Base-by-base conservation (phyloP, 2,888 invertebrate species). In the Lagria hirta region DNA sequence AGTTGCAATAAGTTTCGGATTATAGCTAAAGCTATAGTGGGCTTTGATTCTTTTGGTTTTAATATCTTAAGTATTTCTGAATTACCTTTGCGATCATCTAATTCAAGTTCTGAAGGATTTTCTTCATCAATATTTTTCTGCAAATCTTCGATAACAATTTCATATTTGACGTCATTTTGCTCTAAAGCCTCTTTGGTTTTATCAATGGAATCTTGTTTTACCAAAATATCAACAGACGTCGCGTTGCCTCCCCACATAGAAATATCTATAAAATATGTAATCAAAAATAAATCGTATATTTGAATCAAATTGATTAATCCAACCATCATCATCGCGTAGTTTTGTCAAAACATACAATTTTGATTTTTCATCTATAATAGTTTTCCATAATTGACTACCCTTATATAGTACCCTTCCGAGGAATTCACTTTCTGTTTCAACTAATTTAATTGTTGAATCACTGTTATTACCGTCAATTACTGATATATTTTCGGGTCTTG, bases 121-220 rank as follows among this genome's bases (percentile, higher is more conserved):
- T 90, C 90, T 49, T 80, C 79, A 55, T 89, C 81, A 48, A 91
- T 90, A 29, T 84, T 83, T 58, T 76, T 75, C 68, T 91, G 89
- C 33, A 92, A 68, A 70, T 92, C 84, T 32, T 84, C 78, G 58
- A 91, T 88, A 26, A 88, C 71, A n/a, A 90, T 74, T 34, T 83
- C 77, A 63, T 78, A 87, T 12, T 77, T 67, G 41, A 90, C 78
- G 37, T 81, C 79, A 48, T 81, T 78, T 21, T 79, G 74, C 38
- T 75, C 73, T 18, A 92, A 75, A 38, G 78, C 73, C 33, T 77
- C 71, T 37, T 81, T 77, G 2, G 88, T 83, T 50, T 79, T 79
- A 28, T 76, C 73, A 30, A 86, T 68, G n/a, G 79, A 77, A 29
- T 80, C 74, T 1, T 80, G 77, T 60, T 81, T 81, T n/a, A 90